Percentiles rank a stretch among this genome's conserved stretches.
phyloP scores from a whole-genome alignment of 1,140 invertebrate genomes.

The Zaprionus capensis region DNA sequence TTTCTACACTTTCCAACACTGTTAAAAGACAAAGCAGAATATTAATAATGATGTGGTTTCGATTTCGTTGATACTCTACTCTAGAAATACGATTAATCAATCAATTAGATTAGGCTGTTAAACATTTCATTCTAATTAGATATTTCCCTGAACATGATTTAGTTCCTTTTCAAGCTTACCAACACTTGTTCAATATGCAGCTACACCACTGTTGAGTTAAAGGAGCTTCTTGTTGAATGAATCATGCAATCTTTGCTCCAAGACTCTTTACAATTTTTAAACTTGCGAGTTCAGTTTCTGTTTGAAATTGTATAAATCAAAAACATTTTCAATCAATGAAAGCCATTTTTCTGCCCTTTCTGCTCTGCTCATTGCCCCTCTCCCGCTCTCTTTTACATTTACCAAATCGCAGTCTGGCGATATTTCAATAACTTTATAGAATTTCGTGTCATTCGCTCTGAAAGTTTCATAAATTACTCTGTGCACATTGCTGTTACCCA shows the following conservation, averaged over 20 bases:
- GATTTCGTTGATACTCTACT: background rate
- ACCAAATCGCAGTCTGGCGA: background rate
- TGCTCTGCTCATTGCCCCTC: background rate
- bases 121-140: no score
- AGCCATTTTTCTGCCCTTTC: background rate
- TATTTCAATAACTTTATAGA: slow-evolving; percentile 23
- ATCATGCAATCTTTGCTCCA: background rate
- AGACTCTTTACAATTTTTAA: background rate
- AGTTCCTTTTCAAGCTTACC: no score
- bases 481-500: slow-evolving; percentile 26
- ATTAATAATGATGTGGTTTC: background rate
- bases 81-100: no score
- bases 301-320: background rate
- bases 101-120: no score
- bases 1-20: no score
- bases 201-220: background rate
- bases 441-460: slow-evolving; percentile 40
- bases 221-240: background rate
- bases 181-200: background rate
- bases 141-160: no score
- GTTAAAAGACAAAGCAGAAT: background rate
- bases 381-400: background rate
- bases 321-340: slow-evolving; percentile 1
- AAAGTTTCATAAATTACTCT: slow-evolving; percentile 32
- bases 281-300: background rate